These are phyloP conservation scores for Ictidomys tridecemlineatus DNA, from an alignment of 2,113 vertebrate species.

Conservation along the genomic window DNA sequence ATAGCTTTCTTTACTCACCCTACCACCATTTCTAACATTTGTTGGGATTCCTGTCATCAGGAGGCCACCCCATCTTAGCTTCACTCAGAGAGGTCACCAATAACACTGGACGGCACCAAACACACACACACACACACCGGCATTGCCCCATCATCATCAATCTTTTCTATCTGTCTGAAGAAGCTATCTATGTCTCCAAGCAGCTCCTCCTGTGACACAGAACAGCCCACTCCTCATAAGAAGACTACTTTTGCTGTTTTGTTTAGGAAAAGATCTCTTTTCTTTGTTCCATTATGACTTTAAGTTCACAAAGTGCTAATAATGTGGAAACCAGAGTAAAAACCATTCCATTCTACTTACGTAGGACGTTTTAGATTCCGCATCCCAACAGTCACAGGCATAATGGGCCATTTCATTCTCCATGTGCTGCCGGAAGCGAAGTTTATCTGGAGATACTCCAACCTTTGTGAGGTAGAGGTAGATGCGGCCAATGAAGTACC, in stretches of 20 bases:
- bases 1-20: neutral
- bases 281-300: neutral
- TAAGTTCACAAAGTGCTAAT: neutral
- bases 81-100: neutral
- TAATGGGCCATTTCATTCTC: constrained; percentile 99
- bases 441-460: constrained; percentile 95
- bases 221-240: neutral
- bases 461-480: constrained; percentile 98
- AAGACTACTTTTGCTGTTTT: neutral
- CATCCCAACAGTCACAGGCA: constrained; percentile 99
- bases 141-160: too few relatives aligned
- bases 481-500: constrained; percentile 99
- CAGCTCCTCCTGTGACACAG: neutral
- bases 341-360: constrained; percentile 85
- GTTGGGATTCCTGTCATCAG: neutral
- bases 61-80: neutral
- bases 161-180: neutral
- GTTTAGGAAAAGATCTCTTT: neutral
- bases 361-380: constrained; percentile 98
- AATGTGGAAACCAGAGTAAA: neutral
- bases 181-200: neutral
- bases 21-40: neutral
- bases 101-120: too few relatives aligned
- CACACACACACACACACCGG: neutral
- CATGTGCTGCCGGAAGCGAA: constrained; percentile 99